These are phyloP conservation scores for Daboia siamensis DNA, from an alignment of 2,113 vertebrate species.

Conservation along the genomic window DNA sequence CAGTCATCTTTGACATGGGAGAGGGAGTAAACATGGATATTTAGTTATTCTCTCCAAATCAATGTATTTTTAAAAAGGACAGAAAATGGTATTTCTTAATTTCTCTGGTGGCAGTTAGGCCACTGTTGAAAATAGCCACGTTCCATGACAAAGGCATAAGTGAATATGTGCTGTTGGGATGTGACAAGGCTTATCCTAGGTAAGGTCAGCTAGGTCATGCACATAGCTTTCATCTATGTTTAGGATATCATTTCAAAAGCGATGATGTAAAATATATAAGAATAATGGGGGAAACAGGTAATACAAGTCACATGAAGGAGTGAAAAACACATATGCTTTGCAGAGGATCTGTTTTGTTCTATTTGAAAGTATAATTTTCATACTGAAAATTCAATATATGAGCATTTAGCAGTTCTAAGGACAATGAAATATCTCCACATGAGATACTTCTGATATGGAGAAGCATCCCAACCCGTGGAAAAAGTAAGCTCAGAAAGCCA, in stretches of 20 bases:
- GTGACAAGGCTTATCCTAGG: neutral
- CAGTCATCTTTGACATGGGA: neutral
- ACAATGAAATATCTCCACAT: neutral
- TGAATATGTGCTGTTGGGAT: neutral
- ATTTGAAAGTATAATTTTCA: neutral
- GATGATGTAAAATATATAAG: neutral
- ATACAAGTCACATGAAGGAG: neutral
- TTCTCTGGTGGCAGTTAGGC: neutral
- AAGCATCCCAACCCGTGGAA: neutral
- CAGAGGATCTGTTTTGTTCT: neutral
- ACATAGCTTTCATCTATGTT: neutral
- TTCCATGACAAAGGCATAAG: neutral
- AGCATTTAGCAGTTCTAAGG: neutral
- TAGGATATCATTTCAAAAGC: neutral
- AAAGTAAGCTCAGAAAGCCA: slow-evolving; percentile 1
- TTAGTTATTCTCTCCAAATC: neutral
- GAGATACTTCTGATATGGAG: neutral
- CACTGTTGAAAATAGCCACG: neutral
- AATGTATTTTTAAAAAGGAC: neutral
- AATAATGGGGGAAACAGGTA: neutral
- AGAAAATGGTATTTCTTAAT: neutral
- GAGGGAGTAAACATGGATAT: neutral
- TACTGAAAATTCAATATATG: neutral
- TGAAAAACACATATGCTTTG: neutral
- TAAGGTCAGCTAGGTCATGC: neutral